Conservation (phyloP, 2,797 vertebrate genomes). For the Eulemur albifrons region DNA sequence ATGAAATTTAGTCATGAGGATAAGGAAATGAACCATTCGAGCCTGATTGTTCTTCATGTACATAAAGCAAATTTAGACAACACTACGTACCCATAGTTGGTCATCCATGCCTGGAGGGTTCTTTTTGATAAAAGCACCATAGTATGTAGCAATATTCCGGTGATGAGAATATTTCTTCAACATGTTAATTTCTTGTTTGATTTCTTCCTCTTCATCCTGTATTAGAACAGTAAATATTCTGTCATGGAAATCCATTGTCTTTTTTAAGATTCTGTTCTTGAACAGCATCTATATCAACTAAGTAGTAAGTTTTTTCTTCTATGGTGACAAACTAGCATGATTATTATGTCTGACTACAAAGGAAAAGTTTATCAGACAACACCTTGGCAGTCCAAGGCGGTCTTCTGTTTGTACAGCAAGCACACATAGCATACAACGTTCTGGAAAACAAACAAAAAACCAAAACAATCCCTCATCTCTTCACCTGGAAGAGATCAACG, state of each 20-base stretch:
- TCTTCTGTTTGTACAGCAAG: neutral
- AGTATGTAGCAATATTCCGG: slow-evolving; percentile 98
- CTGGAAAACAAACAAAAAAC: neutral
- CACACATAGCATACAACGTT: neutral
- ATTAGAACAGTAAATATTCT: slow-evolving; percentile 53
- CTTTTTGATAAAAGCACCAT: slow-evolving; percentile 98
- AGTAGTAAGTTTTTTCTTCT: neutral
- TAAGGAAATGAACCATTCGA: neutral
- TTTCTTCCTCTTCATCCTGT: slow-evolving; percentile 99
- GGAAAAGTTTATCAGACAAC: neutral
- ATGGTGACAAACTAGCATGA: neutral
- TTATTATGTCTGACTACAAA: neutral
- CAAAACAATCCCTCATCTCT: neutral
- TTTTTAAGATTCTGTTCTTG: neutral
- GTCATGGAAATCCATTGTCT: slow-evolving; percentile 22
- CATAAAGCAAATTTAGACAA: slow-evolving; percentile 26
- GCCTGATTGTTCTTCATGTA: slow-evolving; percentile 3
- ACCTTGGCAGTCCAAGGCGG: neutral
- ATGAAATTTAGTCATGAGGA: neutral
- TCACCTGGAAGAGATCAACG: neutral
- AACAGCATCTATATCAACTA: neutral
- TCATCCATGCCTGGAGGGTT: slow-evolving; percentile 98
- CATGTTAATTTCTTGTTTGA: slow-evolving; percentile 99
- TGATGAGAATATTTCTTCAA: slow-evolving; percentile 99
- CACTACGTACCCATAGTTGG: slow-evolving; percentile 93